These are phyloP conservation scores for Lepidochitona cinerea DNA, from an alignment of 2,888 invertebrate species.

Conservation along the genomic window DNA sequence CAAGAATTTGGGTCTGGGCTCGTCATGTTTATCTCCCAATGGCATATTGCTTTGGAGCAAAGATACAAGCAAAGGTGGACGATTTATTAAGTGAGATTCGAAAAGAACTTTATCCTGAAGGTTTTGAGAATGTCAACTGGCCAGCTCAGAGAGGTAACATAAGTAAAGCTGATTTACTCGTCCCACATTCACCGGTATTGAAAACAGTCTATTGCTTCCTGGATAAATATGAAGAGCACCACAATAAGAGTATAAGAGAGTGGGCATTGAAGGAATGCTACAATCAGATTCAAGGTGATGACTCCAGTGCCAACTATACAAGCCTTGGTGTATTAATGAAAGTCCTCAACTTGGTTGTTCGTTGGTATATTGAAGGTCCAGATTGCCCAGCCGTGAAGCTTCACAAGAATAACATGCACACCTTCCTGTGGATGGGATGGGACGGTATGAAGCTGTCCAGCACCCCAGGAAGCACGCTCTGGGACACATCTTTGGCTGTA, in stretches of 20 bases:
- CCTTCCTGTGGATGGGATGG: constrained; percentile 2
- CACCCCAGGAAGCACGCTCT: neutral
- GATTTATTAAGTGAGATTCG: neutral
- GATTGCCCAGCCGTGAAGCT: neutral
- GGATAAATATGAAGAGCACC: constrained; percentile 4
- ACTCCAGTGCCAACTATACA: neutral
- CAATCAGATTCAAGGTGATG: neutral
- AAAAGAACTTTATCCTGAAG: neutral
- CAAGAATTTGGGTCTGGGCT: neutral
- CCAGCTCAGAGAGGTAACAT: neutral
- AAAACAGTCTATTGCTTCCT: neutral
- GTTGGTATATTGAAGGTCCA: neutral
- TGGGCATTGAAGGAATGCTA: neutral
- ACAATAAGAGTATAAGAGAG: neutral
- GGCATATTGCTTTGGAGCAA: neutral
- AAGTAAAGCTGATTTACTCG: neutral
- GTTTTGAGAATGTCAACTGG: neutral
- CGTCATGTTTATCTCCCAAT: constrained; percentile 1
- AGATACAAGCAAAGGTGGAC: neutral
- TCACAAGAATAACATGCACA: neutral
- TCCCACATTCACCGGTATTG: neutral
- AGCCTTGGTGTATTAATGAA: neutral
- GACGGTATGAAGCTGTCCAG: constrained; percentile 3
- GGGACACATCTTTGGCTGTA: neutral
- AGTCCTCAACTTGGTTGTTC: neutral